phyloP scores from a whole-genome alignment of 2,888 invertebrate genomes.

The Sphaerophoria rueppellii region DNA sequence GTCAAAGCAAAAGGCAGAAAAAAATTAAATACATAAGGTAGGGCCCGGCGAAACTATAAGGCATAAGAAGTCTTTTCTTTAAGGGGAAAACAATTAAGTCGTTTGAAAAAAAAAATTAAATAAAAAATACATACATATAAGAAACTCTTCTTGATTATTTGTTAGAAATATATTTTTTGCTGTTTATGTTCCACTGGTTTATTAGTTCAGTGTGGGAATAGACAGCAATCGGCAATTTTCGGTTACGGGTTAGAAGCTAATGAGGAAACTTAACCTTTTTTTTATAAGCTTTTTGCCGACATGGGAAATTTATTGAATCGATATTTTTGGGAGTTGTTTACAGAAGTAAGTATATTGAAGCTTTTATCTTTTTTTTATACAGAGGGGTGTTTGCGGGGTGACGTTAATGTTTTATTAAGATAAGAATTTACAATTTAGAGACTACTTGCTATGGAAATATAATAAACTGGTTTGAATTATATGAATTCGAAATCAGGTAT shows the following conservation, averaged over 20 bases:
- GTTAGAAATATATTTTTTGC: slow-evolving; percentile 32
- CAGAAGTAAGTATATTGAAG: slow-evolving; percentile 1
- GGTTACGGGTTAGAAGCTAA: slow-evolving; percentile 19
- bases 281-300: not conserved
- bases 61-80: slow-evolving; percentile 11
- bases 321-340: not conserved
- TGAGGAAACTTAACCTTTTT: slow-evolving; percentile 14
- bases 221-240: slow-evolving; percentile 14
- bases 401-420: no score
- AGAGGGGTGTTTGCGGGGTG: no score
- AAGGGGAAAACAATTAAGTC: slow-evolving; percentile 41
- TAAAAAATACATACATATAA: not conserved
- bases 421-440: no score
- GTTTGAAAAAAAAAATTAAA: slow-evolving; percentile 23
- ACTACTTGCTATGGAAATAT: no score
- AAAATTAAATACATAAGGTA: slow-evolving; percentile 22
- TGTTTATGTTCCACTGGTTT: slow-evolving; percentile 2
- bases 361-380: not conserved
- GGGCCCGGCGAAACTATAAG: slow-evolving; percentile 20
- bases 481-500: no score
- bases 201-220: slow-evolving; percentile 30
- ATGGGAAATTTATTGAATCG: slow-evolving; percentile 7
- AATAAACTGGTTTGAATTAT: no score
- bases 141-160: slow-evolving; percentile 17
- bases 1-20: not conserved